These are phyloP conservation scores for Lithobates sylvaticus DNA, from an alignment of 2,797 vertebrate species.

Conservation along the genomic window DNA sequence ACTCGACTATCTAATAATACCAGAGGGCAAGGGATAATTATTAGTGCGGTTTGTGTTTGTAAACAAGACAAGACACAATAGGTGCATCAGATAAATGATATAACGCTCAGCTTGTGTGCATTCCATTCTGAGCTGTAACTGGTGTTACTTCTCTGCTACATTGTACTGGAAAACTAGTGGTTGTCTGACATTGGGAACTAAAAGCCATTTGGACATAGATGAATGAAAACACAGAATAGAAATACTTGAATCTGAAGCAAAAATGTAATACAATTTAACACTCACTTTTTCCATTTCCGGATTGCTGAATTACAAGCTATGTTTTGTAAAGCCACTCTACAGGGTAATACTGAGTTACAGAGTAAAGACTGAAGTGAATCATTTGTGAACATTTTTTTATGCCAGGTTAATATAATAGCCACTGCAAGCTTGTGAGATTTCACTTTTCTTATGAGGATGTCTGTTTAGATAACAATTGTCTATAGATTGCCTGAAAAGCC, in stretches of 20 bases:
- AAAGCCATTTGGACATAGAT: not conserved
- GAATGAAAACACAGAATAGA: not conserved
- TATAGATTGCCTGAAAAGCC: no score
- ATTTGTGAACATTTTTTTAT: no score
- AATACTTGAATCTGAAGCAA: not conserved
- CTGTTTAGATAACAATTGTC: no score
- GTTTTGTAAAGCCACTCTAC: not conserved
- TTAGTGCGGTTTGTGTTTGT: not conserved
- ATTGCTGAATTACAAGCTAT: not conserved
- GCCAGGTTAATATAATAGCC: no score
- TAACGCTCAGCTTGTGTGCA: not conserved
- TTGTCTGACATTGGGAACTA: not conserved
- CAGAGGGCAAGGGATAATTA: not conserved
- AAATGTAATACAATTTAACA: not conserved
- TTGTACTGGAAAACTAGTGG: not conserved
- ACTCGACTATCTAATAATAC: not conserved
- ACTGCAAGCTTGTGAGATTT: no score
- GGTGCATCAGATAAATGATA: not conserved
- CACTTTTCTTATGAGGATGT: no score
- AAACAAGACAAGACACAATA: not conserved
- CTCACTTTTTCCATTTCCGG: conserved; percentile 2
- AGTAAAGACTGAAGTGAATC: not conserved
- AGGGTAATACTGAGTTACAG: not conserved
- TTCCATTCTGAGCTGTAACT: not conserved
- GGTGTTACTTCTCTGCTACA: not conserved